phyloP scores from a whole-genome alignment of 2,113 vertebrate genomes.

The Lates calcarifer region DNA sequence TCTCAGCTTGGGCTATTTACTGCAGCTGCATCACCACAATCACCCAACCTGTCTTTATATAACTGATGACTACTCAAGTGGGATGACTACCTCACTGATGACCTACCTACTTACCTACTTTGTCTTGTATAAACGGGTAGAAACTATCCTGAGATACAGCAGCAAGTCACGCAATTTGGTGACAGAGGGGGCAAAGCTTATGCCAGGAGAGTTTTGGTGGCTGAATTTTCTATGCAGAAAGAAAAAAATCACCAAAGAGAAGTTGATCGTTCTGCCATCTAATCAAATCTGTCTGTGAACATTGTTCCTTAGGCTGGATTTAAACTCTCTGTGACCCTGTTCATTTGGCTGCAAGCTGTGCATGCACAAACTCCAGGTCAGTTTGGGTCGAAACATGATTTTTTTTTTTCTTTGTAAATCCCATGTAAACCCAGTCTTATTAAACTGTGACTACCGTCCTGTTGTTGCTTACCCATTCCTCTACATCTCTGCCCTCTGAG shows the following conservation, averaged over 20 bases:
- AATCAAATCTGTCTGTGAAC: constrained; percentile 49
- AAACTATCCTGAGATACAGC: not conserved
- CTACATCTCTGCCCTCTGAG: constrained; percentile 89
- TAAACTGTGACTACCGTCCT: constrained; percentile 10
- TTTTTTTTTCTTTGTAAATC: constrained; percentile 49
- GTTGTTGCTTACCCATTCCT: constrained; percentile 90
- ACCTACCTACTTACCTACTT: not conserved
- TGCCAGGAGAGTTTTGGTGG: not conserved
- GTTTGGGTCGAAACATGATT: constrained; percentile 41
- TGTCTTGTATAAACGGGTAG: not conserved
- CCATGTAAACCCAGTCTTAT: constrained; percentile 39
- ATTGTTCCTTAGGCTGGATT: constrained; percentile 52
- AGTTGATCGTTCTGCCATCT: constrained; percentile 41
- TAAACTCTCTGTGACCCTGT: constrained; percentile 50
- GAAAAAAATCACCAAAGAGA: not conserved
- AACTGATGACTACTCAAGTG: constrained; percentile 23
- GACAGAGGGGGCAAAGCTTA: not conserved
- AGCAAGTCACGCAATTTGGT: constrained; percentile 1
- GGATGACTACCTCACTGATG: constrained; percentile 2
- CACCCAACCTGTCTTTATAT: constrained; percentile 40
- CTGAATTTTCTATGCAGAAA: constrained; percentile 4
- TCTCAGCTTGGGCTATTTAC: constrained; percentile 27
- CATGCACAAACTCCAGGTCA: constrained; percentile 39
- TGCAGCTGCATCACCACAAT: constrained; percentile 36
- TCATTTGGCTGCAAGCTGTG: constrained; percentile 36